These are phyloP conservation scores for Urechis unicinctus DNA, from an alignment of 2,888 invertebrate species.

Conservation along the genomic window DNA sequence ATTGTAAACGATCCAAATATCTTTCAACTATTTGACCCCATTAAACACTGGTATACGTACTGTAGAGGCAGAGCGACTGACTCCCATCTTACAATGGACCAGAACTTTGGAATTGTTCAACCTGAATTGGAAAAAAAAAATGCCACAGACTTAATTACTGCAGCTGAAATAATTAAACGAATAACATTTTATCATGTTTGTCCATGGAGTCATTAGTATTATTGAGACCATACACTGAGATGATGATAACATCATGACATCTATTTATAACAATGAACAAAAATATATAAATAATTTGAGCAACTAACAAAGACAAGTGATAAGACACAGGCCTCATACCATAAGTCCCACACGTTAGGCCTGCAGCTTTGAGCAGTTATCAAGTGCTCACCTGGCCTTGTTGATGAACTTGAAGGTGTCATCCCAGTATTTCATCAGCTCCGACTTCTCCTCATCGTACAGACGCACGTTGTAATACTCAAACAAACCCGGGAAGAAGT, in stretches of 20 bases:
- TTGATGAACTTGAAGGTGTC: constrained; percentile 94
- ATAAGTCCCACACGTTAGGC: too few relatives aligned
- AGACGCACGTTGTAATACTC: constrained; percentile 94
- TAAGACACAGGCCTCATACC: not conserved
- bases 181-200: too few relatives aligned
- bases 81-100: constrained; percentile 99
- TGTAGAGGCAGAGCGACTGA: constrained; percentile 94
- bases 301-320: not conserved
- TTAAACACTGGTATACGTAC: constrained; percentile 54
- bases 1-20: not conserved
- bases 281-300: not conserved
- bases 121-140: constrained; percentile 23
- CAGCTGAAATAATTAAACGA: too few relatives aligned
- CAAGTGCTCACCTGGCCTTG: constrained; percentile 63
- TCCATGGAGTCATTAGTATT: too few relatives aligned
- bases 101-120: constrained; percentile 52
- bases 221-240: too few relatives aligned
- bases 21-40: not conserved
- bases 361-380: not conserved
- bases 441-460: constrained; percentile 93
- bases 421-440: constrained; percentile 95
- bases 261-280: constrained; percentile 1
- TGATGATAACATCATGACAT: not conserved
- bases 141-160: too few relatives aligned
- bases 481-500: constrained; percentile 96